Evolutionary conservation across 2,888 invertebrate genomes (phyloP).

Genomic region (Scaptomyza reducta): DNA sequence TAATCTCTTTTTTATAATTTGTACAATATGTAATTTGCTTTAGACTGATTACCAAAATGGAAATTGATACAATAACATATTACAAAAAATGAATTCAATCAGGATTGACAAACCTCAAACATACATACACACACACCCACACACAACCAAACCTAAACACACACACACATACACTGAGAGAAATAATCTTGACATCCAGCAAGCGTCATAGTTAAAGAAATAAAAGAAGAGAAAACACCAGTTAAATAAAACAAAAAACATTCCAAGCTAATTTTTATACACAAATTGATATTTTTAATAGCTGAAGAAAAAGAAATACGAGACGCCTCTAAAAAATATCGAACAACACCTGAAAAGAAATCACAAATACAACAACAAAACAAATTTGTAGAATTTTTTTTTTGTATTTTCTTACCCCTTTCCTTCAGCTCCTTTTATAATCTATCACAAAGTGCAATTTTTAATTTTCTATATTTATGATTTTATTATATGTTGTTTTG

Average conservation of each 20-base stretch:
- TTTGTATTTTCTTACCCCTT: conserved; percentile 23
- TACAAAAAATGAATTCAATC: conserved; percentile 25
- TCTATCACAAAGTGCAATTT: conserved; percentile 62
- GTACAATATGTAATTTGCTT: conserved; percentile 56
- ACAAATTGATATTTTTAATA: conserved; percentile 24
- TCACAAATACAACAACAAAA: conserved; percentile 69
- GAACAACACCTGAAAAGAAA: conserved; percentile 37
- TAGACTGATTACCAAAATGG: conserved; percentile 64
- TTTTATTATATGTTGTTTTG: conserved; percentile 21
- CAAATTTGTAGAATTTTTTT: conserved; percentile 23
- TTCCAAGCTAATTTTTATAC: conserved; percentile 45
- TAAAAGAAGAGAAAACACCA: conserved; percentile 2
- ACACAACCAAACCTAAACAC: conserved; percentile 6
- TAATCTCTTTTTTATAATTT: conserved; percentile 27
- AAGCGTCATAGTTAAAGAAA: conserved; percentile 20
- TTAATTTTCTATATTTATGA: conserved; percentile 30
- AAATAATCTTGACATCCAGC: conserved; percentile 7
- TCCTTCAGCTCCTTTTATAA: conserved; percentile 17
- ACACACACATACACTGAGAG: conserved; percentile 2
- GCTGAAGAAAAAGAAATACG: not conserved
- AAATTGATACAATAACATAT: conserved; percentile 51
- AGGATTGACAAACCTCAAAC: conserved; percentile 33
- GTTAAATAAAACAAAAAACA: conserved; percentile 41
- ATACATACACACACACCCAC: conserved; percentile 2
- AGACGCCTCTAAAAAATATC: conserved; percentile 26